These are phyloP conservation scores for Fragariocoptes setiger DNA, from an alignment of 1,140 invertebrate genomes.

Conservation along the genomic window DNA sequence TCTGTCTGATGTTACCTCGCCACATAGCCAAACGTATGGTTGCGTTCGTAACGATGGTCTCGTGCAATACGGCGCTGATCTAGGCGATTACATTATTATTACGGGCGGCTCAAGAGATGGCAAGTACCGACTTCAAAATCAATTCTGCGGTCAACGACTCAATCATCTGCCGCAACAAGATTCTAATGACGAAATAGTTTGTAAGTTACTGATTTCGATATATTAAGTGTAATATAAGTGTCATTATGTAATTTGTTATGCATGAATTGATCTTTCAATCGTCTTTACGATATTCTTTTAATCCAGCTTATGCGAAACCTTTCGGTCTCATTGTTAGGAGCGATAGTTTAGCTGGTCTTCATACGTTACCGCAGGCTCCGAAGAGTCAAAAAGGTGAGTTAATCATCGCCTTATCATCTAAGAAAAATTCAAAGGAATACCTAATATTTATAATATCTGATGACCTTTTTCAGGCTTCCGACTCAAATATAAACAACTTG, in stretches of 20 bases:
- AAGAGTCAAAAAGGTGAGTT: conserved; percentile 6
- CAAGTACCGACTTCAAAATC: neutral
- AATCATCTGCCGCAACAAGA: neutral
- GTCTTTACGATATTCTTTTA: neutral
- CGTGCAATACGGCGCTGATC: neutral
- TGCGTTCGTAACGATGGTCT: conserved; percentile 2
- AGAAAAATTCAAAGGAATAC: neutral
- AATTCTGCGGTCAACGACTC: conserved; percentile 9
- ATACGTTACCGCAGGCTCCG: neutral
- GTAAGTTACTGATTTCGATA: too few species aligned
- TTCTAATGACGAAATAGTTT: conserved; percentile 6
- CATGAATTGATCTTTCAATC: neutral
- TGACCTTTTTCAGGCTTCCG: conserved; percentile 3
- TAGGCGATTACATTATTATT: conserved; percentile 8
- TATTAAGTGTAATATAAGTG: too few species aligned
- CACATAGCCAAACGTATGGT: neutral
- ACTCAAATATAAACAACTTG: conserved; percentile 5
- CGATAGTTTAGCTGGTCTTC: conserved; percentile 1
- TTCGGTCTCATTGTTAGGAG: conserved; percentile 6
- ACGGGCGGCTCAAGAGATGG: conserved; percentile 3
- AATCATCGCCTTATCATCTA: neutral
- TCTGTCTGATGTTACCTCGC: neutral
- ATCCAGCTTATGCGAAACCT: conserved; percentile 4
- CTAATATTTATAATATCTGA: neutral
- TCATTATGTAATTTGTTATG: conserved; percentile 1